Conservation (phyloP, 2,113 vertebrate species). For the Anoplopoma fimbria region DNA sequence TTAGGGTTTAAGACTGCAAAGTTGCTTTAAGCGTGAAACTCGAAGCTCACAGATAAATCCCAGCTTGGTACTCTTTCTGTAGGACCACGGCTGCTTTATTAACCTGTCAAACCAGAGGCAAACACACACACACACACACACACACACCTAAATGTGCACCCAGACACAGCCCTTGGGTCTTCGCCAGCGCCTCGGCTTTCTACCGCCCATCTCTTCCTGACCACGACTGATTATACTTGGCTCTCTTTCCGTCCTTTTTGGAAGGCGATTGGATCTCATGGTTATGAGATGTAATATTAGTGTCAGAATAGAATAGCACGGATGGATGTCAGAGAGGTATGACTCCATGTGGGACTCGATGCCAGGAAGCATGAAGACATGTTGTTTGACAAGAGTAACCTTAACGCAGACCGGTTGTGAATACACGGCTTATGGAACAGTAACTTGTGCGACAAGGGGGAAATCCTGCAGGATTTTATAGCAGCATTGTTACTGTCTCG, state of each 20-base stretch:
- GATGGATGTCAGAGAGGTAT: constrained; percentile 29
- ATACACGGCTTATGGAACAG: constrained; percentile 25
- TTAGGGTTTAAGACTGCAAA: constrained; percentile 13
- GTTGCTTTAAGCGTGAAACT: constrained; percentile 44
- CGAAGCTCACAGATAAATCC: constrained; percentile 43
- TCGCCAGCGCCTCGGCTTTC: constrained; percentile 45
- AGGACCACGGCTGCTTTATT: constrained; percentile 67
- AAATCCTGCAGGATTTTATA: constrained; percentile 11
- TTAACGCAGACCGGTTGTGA: constrained; percentile 28
- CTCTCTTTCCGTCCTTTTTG: constrained; percentile 47
- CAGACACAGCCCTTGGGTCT: constrained; percentile 47
- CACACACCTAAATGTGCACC: constrained; percentile 16
- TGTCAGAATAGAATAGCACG: constrained; percentile 44
- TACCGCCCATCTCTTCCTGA: constrained; percentile 55
- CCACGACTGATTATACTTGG: constrained; percentile 62
- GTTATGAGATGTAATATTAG: constrained; percentile 53
- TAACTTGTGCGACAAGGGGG: constrained; percentile 4
- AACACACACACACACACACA: constrained; percentile 45
- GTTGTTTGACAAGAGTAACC: constrained; percentile 47
- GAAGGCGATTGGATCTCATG: constrained; percentile 61
- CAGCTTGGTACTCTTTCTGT: constrained; percentile 37
- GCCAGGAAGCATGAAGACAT: constrained; percentile 43
- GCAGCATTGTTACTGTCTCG: not conserved
- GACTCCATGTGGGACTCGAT: constrained; percentile 39
- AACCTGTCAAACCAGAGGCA: constrained; percentile 58